A percentile compares a stretch with the other conserved stretches of the same genome.
Conservation (phyloP, 1,140 invertebrate species). For the Drosophila ironensis region DNA sequence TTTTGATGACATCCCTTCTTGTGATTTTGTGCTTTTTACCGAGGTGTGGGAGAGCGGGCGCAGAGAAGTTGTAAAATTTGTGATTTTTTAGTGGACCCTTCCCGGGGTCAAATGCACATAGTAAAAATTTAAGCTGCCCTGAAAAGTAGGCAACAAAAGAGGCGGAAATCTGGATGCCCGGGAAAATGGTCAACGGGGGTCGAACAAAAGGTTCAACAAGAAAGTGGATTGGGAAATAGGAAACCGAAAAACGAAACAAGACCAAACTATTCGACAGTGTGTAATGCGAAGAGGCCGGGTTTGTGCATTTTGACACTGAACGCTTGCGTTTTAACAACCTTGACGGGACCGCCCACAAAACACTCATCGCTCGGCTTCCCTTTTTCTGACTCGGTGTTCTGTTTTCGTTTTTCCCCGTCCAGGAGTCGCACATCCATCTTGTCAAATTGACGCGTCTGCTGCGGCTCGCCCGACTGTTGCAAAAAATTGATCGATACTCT, state of each 20-base stretch:
- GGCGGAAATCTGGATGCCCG: constrained; percentile 28
- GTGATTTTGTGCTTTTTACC: constrained; percentile 21
- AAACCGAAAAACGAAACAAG: not conserved
- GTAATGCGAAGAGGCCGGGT: constrained; percentile 22
- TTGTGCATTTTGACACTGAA: constrained; percentile 7
- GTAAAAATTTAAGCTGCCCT: constrained; percentile 35
- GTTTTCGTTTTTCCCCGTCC: not conserved
- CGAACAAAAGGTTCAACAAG: not conserved
- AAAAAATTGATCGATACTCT: constrained; percentile 97
- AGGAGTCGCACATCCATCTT: constrained; percentile 94
- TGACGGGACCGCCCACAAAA: not conserved
- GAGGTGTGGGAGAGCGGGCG: constrained; percentile 7
- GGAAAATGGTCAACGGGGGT: constrained; percentile 8
- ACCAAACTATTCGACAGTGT: constrained; percentile 11
- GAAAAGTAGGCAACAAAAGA: constrained; percentile 43
- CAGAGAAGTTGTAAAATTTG: constrained; percentile 55
- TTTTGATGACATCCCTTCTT: constrained; percentile 53
- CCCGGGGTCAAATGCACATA: constrained; percentile 46
- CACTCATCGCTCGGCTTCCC: not conserved
- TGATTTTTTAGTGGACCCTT: constrained; percentile 52
- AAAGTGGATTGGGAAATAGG: not conserved
- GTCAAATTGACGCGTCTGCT: constrained; percentile 97
- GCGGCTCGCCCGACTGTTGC: constrained; percentile 94
- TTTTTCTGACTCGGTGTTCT: not conserved
- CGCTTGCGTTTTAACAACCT: constrained; percentile 30